Evolutionary conservation across 2,113 vertebrate genomes (phyloP).

Genomic region (Dasyprocta punctata): DNA sequence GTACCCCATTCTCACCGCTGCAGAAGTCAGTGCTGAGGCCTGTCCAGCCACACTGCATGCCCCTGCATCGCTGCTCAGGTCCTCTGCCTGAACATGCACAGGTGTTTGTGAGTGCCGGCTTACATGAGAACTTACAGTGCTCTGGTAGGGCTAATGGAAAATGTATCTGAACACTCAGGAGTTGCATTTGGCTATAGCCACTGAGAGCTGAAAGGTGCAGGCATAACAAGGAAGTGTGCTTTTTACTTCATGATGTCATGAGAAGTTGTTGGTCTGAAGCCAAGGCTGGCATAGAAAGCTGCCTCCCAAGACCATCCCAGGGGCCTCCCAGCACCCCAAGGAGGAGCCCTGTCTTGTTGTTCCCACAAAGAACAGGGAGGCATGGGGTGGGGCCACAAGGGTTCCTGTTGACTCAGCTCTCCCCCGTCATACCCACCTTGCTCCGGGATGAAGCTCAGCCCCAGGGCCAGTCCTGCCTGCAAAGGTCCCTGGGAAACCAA

Average conservation of each 20-base stretch:
- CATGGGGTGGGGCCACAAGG: background rate
- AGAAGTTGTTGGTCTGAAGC: background rate
- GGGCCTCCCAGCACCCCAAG: background rate
- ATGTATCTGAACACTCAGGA: background rate
- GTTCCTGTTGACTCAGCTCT: background rate
- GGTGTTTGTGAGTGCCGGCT: background rate
- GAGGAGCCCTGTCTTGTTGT: background rate
- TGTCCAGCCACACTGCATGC: background rate
- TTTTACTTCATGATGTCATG: background rate
- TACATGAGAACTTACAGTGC: background rate
- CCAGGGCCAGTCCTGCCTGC: background rate
- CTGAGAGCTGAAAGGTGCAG: background rate
- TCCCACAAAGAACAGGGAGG: background rate
- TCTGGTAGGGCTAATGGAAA: background rate
- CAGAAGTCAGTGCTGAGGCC: background rate
- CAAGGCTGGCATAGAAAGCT: too few relatives aligned
- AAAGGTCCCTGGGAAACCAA: background rate
- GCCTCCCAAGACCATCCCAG: too few relatives aligned
- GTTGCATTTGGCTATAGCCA: background rate
- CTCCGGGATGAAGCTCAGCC: background rate
- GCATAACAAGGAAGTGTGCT: background rate
- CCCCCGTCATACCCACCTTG: accelerated
- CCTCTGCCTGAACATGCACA: background rate
- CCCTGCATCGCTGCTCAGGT: background rate
- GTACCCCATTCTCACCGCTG: accelerated